Conservation (phyloP, 2,888 invertebrate species). For the Bellardia bayeri region DNA sequence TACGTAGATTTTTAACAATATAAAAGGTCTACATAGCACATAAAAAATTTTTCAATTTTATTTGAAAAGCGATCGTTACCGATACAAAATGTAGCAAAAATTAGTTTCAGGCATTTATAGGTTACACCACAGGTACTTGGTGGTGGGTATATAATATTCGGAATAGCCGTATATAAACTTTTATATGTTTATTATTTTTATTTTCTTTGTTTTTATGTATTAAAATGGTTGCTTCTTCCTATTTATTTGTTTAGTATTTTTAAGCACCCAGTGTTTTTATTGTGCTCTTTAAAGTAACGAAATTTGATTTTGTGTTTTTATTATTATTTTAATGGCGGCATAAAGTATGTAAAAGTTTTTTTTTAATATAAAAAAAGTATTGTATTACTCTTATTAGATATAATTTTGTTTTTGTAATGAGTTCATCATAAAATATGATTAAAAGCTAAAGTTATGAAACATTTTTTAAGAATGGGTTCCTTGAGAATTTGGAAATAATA, state of each 20-base stretch:
- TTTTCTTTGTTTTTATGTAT: slow-evolving; percentile 14
- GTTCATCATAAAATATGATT: slow-evolving; percentile 19
- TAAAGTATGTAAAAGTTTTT: slow-evolving; percentile 8
- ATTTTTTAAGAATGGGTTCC: not conserved
- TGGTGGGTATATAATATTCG: too few species aligned
- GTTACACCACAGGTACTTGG: too few species aligned
- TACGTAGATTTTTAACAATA: too few species aligned
- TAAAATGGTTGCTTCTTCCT: slow-evolving; percentile 1
- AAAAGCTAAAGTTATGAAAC: not conserved
- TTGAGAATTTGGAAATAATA: not conserved
- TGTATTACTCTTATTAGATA: not conserved
- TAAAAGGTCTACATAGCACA: too few species aligned
- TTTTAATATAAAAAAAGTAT: not conserved
- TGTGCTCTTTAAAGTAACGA: not conserved
- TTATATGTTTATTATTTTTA: not conserved
- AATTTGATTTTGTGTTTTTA: not conserved
- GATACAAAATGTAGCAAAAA: too few species aligned
- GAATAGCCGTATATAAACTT: too few species aligned
- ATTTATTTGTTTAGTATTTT: not conserved
- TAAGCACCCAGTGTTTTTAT: slow-evolving; percentile 5
- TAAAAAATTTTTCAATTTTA: too few species aligned
- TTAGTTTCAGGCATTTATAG: too few species aligned
- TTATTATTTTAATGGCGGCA: slow-evolving; percentile 12
- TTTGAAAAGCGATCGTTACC: too few species aligned
- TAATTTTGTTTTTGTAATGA: not conserved